Base-by-base conservation (phyloP, 1,140 invertebrate species). In the Orius insidiosus region DNA sequence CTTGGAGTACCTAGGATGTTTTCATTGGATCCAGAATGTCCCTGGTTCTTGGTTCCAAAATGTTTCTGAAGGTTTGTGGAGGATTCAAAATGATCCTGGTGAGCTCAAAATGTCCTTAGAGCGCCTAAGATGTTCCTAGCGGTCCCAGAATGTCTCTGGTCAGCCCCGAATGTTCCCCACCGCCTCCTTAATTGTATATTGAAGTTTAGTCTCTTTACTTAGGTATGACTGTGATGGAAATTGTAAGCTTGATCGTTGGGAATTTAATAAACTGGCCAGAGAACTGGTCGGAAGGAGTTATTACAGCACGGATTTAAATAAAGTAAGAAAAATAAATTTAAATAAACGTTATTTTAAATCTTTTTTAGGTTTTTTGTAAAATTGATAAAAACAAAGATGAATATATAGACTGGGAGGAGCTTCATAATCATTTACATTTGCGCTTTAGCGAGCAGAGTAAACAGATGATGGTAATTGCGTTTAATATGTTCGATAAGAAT, bases 401-500 rank as follows among this genome's bases (percentile, higher is more conserved):
- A 31, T 31, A 43, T 30, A 6, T 45, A 9, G 35, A 32, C 30
- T 43, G 19, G 8, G 15, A 14, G 7, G 47, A 49, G 15, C 18
- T 49, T 3, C 3, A 18, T 1, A 24, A 33, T 5, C 40, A 49
- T 33, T 5, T 49, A 5, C 10, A 10, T 8, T 44, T 37, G 24
- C 15, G 47, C 6, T 48, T 41, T 18, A 8, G 13, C n/a, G 11
- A 11, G 9, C 15, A 19, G 9, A 40, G 40, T n/a, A 34, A 11
- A 16, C n/a, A 36, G 13, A 14, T 16, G 31, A 13, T 48, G 10
- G 30, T 40, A 4, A 13, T 19, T 13, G 30, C 33, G 1, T 51
- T 51, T 31, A 38, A 41, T 13, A 19, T 32, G 18, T 51, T 36
- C 30, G 49, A 51, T 24, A 51, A 47, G 34, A 32, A 51, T 19